Conservation (phyloP, 2,797 vertebrate genomes). For the Hephaestus fuliginosus region DNA sequence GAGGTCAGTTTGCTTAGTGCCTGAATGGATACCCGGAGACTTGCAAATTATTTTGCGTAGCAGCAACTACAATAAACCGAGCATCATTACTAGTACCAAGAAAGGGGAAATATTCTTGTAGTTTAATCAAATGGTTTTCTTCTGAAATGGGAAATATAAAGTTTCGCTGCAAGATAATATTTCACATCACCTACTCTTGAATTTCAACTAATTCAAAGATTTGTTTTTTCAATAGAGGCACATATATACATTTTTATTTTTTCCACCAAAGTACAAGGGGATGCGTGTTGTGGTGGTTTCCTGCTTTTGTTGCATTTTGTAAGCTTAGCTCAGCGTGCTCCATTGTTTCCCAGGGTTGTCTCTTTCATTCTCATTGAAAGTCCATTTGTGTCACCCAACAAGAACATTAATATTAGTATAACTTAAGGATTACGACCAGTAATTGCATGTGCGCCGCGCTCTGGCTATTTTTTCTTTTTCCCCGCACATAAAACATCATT, state of each 20-base stretch:
- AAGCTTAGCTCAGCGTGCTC: slow-evolving; percentile 53
- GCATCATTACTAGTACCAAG: neutral
- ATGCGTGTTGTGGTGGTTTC: slow-evolving; percentile 27
- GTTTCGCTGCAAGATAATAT: neutral
- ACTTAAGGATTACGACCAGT: slow-evolving; percentile 69
- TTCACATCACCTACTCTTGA: neutral
- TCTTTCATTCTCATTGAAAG: slow-evolving; percentile 84
- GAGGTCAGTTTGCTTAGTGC: slow-evolving; percentile 21
- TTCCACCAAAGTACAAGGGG: neutral
- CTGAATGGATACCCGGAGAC: slow-evolving; percentile 13
- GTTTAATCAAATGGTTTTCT: neutral
- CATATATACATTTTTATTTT: neutral
- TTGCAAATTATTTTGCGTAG: neutral
- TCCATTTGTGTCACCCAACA: slow-evolving; percentile 84
- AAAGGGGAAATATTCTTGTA: neutral
- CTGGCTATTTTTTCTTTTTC: slow-evolving; percentile 13
- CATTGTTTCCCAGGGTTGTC: slow-evolving; percentile 56
- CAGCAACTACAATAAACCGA: neutral
- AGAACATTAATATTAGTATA: slow-evolving; percentile 77
- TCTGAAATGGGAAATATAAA: neutral
- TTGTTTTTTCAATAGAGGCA: neutral
- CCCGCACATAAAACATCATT: slow-evolving; percentile 65
- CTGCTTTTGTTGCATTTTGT: slow-evolving; percentile 37
- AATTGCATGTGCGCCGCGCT: slow-evolving; percentile 66
- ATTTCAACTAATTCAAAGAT: neutral